Percentiles rank a stretch among this genome's conserved stretches.
Evolutionary conservation across 2,888 invertebrate genomes (phyloP).

Genomic region (Cybosia mesomella): DNA sequence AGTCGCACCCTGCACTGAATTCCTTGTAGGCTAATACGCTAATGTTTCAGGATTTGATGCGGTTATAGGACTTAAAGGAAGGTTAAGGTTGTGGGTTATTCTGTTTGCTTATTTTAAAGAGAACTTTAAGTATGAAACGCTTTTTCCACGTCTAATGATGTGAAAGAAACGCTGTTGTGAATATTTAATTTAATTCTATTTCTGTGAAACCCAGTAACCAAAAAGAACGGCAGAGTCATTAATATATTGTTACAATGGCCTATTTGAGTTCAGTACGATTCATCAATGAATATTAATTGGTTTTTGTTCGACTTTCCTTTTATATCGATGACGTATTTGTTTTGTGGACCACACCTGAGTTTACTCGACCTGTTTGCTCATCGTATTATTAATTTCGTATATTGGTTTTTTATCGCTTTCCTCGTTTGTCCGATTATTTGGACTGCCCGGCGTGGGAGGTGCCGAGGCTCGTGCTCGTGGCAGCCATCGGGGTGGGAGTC

Average conservation of each 20-base stretch:
- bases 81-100: neutral
- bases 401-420: neutral
- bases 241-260: slow-evolving; percentile 38
- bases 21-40: no score
- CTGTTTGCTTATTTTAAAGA: neutral
- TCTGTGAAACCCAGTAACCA: neutral
- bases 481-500: no score
- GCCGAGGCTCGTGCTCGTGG: no score
- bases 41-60: no score
- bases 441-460: no score
- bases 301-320: slow-evolving; percentile 22
- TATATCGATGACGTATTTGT: slow-evolving; percentile 29
- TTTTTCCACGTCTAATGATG: neutral
- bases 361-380: neutral
- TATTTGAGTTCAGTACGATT: slow-evolving; percentile 29
- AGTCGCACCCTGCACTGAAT: no score
- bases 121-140: neutral
- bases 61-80: no score
- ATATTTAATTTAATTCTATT: neutral
- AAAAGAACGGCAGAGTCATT: slow-evolving; percentile 17
- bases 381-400: slow-evolving; percentile 5
- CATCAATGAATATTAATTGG: slow-evolving; percentile 41
- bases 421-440: neutral
- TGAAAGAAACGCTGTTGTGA: neutral
- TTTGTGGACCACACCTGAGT: slow-evolving; percentile 9